Evolutionary conservation across 2,113 vertebrate genomes (phyloP), one percentile per base, ranked within the genome.

Genomic region (Tapirus terrestris): DNA sequence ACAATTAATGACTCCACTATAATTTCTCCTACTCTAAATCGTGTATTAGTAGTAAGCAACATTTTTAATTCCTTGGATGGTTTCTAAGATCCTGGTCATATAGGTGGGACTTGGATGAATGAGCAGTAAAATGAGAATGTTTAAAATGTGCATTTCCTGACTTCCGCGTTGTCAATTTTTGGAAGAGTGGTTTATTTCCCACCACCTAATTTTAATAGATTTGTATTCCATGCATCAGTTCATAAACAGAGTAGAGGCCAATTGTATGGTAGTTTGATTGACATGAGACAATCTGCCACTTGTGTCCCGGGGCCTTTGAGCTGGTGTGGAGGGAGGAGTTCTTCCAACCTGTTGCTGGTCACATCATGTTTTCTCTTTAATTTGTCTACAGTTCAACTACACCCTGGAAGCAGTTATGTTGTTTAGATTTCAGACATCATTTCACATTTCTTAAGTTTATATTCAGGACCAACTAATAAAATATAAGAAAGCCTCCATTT

Each of bases 161-260:
- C 21, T 89, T 73, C 51, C 82, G 16, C 75, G n/a, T 81, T 75
- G 63, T 58, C 60, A 95, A 11, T n/a, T 63, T 86, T 92, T 83
- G 39, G 53, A 94, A 75, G 31, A 73, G 25, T 51, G 27, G 45
- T 65, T 76, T 91, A 82, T 91, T 96, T 76, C 60, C 29, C 33
- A 80, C 68, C 61, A 75, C 23, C 51, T 21, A 25, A 65, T 80
- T 89, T 85, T 86, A 86, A 60, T 89, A 56, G 87, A 58, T 89
- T 94, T 93, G 79, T 86, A n/a, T 79, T 76, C 45, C 90, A 39
- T 86, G 53, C 18, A 84, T 96, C 33, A 91, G 56, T 63, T 89
- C 51, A 45, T 87, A 92, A 61, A 58, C 45, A 43, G 29, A 36
- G 25, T 12, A 56, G 77, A 82, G 17, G 45, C 18, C 8, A 16